These are phyloP conservation scores for Laspeyria flexula DNA, from an alignment of 2,888 invertebrate genomes.

Conservation along the genomic window DNA sequence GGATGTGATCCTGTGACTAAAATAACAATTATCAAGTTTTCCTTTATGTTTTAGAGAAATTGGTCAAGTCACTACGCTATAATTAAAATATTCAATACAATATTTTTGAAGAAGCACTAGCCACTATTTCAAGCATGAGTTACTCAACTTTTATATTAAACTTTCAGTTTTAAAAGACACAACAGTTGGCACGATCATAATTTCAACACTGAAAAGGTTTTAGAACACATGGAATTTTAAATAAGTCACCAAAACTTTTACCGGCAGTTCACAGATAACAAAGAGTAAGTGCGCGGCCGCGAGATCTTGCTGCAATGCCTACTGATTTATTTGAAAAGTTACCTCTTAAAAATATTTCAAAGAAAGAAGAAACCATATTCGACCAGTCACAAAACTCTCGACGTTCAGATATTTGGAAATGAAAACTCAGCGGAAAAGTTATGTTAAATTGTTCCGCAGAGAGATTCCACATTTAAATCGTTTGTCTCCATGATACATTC, in stretches of 20 bases:
- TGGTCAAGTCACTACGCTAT: too few species aligned
- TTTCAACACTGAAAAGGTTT: constrained; percentile 39
- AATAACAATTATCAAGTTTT: too few species aligned
- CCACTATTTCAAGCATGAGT: neutral
- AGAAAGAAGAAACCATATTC: constrained; percentile 63
- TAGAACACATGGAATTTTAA: constrained; percentile 67
- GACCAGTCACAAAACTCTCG: constrained; percentile 59
- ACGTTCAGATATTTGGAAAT: constrained; percentile 44
- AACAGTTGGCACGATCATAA: constrained; percentile 31
- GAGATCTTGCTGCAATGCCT: constrained; percentile 62
- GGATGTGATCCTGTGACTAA: too few species aligned
- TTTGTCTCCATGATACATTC: neutral
- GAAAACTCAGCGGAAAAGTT: constrained; percentile 40
- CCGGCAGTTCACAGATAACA: constrained; percentile 65
- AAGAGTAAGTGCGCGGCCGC: constrained; percentile 60
- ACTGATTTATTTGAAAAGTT: constrained; percentile 81
- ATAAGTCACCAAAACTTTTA: constrained; percentile 65
- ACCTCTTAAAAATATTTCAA: constrained; percentile 61
- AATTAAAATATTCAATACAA: too few species aligned
- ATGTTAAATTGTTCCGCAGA: constrained; percentile 27
- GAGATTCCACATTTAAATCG: constrained; percentile 21
- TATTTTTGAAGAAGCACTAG: too few species aligned
- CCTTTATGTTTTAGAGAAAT: too few species aligned
- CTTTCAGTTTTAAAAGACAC: constrained; percentile 1
- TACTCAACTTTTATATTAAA: neutral